Percentiles rank a stretch among this genome's conserved stretches.
These are phyloP conservation scores for Luscinia megarhynchos DNA, from an alignment of 2,797 vertebrate species.

Conservation along the genomic window DNA sequence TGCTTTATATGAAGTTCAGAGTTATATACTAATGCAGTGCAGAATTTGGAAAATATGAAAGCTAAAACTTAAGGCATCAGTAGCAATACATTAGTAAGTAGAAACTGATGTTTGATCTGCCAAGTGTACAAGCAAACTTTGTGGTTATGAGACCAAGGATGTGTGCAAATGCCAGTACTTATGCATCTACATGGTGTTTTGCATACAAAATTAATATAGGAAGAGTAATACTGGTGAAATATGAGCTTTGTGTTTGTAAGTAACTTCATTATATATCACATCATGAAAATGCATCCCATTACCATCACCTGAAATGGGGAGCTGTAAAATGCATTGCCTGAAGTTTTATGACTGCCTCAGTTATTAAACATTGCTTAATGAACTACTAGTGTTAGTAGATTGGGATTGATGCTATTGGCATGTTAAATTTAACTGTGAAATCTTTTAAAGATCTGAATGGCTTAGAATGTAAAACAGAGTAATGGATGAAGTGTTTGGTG, in stretches of 20 bases:
- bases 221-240: not conserved
- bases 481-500: conserved; percentile 30
- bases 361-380: conserved; percentile 8
- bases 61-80: not conserved
- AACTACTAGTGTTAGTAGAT: not conserved
- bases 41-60: not conserved
- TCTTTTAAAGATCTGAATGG: conserved; percentile 22
- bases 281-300: not conserved
- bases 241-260: not conserved
- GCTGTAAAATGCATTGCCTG: not conserved
- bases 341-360: not conserved
- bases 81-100: not conserved
- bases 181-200: not conserved
- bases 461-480: conserved; percentile 44
- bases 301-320: not conserved
- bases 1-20: not conserved
- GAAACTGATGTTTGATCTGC: not conserved
- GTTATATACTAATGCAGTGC: not conserved
- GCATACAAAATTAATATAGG: not conserved
- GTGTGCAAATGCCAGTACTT: not conserved
- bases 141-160: not conserved
- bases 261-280: not conserved
- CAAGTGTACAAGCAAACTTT: not conserved
- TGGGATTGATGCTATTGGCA: not conserved
- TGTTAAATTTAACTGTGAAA: conserved; percentile 29